Evolutionary conservation across 2,888 invertebrate species (phyloP).

Genomic region (Tryphoninae sp.): DNA sequence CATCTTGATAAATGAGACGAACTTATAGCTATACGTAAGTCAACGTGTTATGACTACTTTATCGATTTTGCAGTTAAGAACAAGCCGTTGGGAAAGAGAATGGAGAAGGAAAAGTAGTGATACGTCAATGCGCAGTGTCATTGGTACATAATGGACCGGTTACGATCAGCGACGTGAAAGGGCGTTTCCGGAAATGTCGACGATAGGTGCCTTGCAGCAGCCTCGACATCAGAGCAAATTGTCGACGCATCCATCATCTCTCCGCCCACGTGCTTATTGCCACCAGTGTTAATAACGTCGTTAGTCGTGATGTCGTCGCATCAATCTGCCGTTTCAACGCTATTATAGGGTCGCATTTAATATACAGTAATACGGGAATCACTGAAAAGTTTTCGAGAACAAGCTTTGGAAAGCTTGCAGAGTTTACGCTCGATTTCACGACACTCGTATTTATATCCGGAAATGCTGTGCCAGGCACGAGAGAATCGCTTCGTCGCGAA

Average conservation of each 20-base stretch:
- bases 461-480: constrained; percentile 44
- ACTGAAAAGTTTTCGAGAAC: constrained; percentile 32
- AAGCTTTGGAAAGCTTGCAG: constrained; percentile 59
- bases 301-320: constrained; percentile 62
- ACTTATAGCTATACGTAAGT: constrained; percentile 2
- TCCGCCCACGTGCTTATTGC: constrained; percentile 54
- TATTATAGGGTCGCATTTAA: constrained; percentile 29
- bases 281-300: constrained; percentile 62
- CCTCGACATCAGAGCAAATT: constrained; percentile 50
- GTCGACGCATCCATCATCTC: constrained; percentile 61
- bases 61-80: constrained; percentile 36
- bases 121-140: constrained; percentile 14
- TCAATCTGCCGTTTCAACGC: constrained; percentile 58
- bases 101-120: neutral
- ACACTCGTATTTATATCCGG: constrained; percentile 66
- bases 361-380: constrained; percentile 37
- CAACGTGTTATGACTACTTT: neutral
- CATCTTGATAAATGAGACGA: constrained; percentile 3
- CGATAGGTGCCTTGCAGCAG: constrained; percentile 29
- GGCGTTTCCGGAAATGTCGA: constrained; percentile 12
- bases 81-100: neutral
- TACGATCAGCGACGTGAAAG: constrained; percentile 28
- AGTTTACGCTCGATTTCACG: constrained; percentile 70
- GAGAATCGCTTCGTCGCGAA: neutral
- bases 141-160: constrained; percentile 38